phyloP scores from a whole-genome alignment of 2,113 vertebrate species.

The Taurulus bubalis region DNA sequence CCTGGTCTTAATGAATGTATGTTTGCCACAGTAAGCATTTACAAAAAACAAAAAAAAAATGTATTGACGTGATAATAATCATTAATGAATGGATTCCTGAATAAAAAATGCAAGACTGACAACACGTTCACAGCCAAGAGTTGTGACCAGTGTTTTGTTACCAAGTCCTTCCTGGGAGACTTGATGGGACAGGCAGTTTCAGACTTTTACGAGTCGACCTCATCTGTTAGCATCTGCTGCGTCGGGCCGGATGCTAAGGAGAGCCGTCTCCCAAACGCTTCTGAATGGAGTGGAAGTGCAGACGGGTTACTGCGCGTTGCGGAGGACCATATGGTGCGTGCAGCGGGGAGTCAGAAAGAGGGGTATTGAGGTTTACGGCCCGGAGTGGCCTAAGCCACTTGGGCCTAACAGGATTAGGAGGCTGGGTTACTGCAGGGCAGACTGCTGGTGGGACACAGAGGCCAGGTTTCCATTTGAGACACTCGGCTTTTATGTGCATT shows the following conservation, averaged over 20 bases:
- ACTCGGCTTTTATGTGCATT: constrained; percentile 5
- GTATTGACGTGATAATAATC: not conserved
- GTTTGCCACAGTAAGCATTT: not conserved
- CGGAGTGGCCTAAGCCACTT: constrained; percentile 70
- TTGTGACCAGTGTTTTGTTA: not conserved
- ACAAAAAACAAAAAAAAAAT: not conserved
- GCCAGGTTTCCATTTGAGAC: constrained; percentile 45
- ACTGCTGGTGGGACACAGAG: constrained; percentile 43
- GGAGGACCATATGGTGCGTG: constrained; percentile 67
- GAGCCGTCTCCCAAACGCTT: not conserved
- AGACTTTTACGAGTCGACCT: constrained; percentile 7
- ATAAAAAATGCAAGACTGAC: not conserved
- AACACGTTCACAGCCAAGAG: not conserved
- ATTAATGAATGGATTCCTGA: not conserved
- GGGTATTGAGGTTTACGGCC: constrained; percentile 71
- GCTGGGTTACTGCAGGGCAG: constrained; percentile 73
- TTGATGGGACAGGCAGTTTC: not conserved
- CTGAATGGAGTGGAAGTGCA: constrained; percentile 24
- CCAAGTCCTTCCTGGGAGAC: not conserved
- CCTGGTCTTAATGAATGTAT: not conserved
- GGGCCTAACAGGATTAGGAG: constrained; percentile 78
- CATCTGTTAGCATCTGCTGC: not conserved
- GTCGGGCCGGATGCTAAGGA: not conserved
- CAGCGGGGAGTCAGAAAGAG: constrained; percentile 55
- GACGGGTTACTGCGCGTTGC: constrained; percentile 54